Evolutionary conservation across 2,797 vertebrate genomes (phyloP).

Genomic region (Sebastes hopkinsi): DNA sequence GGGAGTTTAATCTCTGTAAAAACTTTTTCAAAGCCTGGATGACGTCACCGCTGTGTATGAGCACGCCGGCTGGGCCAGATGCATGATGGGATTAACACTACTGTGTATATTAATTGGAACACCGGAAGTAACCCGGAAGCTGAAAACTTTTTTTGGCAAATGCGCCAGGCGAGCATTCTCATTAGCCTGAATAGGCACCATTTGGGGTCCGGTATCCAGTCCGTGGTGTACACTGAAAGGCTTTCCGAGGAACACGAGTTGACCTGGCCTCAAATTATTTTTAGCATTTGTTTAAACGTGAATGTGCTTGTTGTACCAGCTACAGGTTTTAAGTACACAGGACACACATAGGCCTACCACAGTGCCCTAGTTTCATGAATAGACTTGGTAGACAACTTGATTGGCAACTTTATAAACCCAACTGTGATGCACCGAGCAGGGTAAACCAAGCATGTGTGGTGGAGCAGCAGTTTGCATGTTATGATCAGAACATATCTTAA

Average conservation of each 20-base stretch:
- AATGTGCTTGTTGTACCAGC: not conserved
- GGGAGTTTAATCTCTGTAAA: no score
- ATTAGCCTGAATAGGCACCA: no score
- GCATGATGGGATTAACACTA: no score
- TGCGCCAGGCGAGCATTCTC: no score
- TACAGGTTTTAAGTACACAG: constrained; percentile 16
- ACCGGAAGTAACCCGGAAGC: no score
- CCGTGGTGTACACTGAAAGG: not conserved
- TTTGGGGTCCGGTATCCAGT: no score
- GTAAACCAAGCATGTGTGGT: constrained; percentile 10
- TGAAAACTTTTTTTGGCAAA: no score
- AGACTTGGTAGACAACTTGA: not conserved
- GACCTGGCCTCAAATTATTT: not conserved
- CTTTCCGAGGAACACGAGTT: not conserved
- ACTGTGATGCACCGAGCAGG: not conserved
- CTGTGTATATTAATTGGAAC: no score
- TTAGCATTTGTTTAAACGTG: not conserved
- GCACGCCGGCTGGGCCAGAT: no score
- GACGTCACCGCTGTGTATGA: no score
- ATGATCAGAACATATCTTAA: not conserved
- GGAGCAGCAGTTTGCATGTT: not conserved
- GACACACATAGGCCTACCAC: constrained; percentile 1
- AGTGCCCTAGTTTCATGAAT: constrained; percentile 13
- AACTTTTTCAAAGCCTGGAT: no score
- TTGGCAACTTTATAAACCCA: not conserved